Evolutionary conservation across 2,888 invertebrate genomes (phyloP), one percentile per base, ranked within the genome.

Genomic region (Magallana nippona): DNA sequence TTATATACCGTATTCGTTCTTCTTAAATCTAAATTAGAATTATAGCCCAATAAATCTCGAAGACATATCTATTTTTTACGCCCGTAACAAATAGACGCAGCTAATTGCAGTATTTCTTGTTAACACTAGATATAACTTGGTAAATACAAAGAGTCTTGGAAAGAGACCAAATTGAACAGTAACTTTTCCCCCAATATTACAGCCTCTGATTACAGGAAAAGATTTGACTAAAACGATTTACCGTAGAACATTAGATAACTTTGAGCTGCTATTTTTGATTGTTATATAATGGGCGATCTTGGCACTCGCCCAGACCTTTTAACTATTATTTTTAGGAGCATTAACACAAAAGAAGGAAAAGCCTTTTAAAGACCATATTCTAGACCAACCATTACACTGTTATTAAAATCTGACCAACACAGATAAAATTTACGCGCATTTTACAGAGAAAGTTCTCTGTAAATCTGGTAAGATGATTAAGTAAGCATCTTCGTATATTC

Each of bases 51-150:
- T 60, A 60, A 60, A 60, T 60, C 60, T 60, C n/a, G 1, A 60
- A 17, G n/a, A 13, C 60, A n/a, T 60, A 60, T 60, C 60, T 60
- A 60, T 60, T 60, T 60, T 60, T 60, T n/a, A 60, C n/a, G 60
- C 60, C 1, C 5, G 60, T 60, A 13, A 60, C 60, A 60, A 60
- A 60, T 60, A 60, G 17, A n/a, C 60, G 8, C 60, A 17, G 60
- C 15, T 60, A 60, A 60, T 60, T n/a, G 60, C 60, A 60, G n/a
- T n/a, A 60, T 60, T 44, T 44, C 44, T 44, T 60, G 60, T 13
- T 60, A 60, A n/a, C 60, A 60, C 60, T 60, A n/a, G n/a, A n/a
- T 60, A n/a, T 60, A n/a, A n/a, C 60, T n/a, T n/a, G n/a, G 3
- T n/a, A 58, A 11, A 58, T n/a, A 17, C 1, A n/a, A n/a, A n/a